Evolutionary conservation across 2,888 invertebrate species (phyloP).

Genomic region (Aporophyla lueneburgensis): DNA sequence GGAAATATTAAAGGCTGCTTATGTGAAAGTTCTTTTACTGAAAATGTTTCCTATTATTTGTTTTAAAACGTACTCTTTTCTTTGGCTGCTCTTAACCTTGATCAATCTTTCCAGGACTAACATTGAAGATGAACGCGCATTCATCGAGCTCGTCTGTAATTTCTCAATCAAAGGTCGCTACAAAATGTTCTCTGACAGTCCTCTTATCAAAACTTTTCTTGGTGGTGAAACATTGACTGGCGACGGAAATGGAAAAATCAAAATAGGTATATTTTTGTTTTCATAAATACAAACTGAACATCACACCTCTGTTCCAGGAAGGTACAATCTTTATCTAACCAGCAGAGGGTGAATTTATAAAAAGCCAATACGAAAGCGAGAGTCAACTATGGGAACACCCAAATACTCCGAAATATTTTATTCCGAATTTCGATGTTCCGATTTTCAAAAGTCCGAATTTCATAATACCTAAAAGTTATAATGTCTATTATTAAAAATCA

Average conservation of each 20-base stretch:
- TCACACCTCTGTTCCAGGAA: not conserved
- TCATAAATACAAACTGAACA: not conserved
- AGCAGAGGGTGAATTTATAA: too few species aligned
- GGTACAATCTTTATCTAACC: too few species aligned
- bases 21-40: too few species aligned
- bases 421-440: too few species aligned
- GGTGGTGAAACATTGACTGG: slow-evolving; percentile 66
- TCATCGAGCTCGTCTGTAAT: slow-evolving; percentile 72
- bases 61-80: too few species aligned
- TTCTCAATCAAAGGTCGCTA: slow-evolving; percentile 71
- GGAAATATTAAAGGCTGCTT: too few species aligned
- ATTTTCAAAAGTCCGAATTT: too few species aligned
- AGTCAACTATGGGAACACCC: too few species aligned
- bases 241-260: slow-evolving; percentile 72
- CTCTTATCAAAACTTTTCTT: slow-evolving; percentile 63
- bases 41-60: not conserved
- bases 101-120: slow-evolving; percentile 66
- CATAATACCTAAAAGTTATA: too few species aligned
- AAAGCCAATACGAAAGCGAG: too few species aligned
- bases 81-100: not conserved
- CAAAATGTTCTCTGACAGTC: slow-evolving; percentile 58
- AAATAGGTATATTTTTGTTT: slow-evolving; percentile 66
- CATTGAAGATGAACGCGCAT: slow-evolving; percentile 63
- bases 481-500: too few species aligned
- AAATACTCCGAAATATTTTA: too few species aligned